Percentiles rank a stretch among this genome's conserved stretches.
phyloP scores from a whole-genome alignment of 2,113 vertebrate species.

The Oplegnathus fasciatus region DNA sequence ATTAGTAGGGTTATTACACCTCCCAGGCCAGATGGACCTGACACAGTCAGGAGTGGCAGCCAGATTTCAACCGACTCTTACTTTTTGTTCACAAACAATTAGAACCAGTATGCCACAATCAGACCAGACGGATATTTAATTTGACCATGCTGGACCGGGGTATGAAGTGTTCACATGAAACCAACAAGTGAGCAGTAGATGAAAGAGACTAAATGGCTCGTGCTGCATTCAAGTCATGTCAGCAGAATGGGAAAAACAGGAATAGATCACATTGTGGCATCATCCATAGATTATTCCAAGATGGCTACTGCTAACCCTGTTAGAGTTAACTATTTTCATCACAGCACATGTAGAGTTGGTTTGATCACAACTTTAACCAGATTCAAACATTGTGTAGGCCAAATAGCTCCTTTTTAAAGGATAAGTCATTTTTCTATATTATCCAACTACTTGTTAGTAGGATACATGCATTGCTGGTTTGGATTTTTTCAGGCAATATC shows the following conservation, averaged over 20 bases:
- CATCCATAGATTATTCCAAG: neutral
- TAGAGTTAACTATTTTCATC: neutral
- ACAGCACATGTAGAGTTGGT: neutral
- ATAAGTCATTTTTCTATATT: neutral
- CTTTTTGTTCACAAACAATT: slow-evolving; percentile 6
- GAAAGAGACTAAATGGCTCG: neutral
- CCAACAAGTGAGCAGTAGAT: neutral
- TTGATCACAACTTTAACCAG: neutral
- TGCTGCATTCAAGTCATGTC: neutral
- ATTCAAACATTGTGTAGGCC: neutral
- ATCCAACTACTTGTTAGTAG: too few relatives aligned
- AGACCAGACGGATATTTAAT: neutral
- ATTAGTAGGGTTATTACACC: slow-evolving; percentile 84
- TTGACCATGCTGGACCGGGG: neutral
- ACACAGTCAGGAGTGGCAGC: slow-evolving; percentile 55
- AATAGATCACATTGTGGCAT: neutral
- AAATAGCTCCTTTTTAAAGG: too few relatives aligned
- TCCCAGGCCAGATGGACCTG: slow-evolving; percentile 75
- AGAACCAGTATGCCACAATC: neutral
- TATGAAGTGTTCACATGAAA: neutral
- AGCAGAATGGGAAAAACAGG: neutral
- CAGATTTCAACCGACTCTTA: slow-evolving; percentile 26
- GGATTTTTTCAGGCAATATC: neutral
- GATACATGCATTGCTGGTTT: too few relatives aligned
- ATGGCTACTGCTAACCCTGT: neutral